Conservation (phyloP, 2,888 invertebrate species). For the Acleris literana region DNA sequence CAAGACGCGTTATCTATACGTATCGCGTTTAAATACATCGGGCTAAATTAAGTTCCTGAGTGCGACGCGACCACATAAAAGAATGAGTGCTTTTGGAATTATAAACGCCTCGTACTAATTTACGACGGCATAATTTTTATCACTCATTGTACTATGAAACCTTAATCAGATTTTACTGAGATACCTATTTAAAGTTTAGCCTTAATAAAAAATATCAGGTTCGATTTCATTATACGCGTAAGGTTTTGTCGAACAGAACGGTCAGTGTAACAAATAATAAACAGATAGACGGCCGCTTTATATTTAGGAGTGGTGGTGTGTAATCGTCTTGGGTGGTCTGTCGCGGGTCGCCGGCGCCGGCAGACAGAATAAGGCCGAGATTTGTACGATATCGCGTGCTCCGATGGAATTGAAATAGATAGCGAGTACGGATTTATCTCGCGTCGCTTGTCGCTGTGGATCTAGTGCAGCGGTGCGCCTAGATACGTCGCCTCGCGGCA, state of each 20-base stretch:
- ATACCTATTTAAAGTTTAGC: conserved; percentile 38
- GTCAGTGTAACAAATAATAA: conserved; percentile 65
- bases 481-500: conserved; percentile 66
- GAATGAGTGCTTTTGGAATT: conserved; percentile 56
- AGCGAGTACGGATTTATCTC: conserved; percentile 66
- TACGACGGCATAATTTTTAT: conserved; percentile 65
- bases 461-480: conserved; percentile 73
- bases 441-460: conserved; percentile 76
- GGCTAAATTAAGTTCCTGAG: conserved; percentile 63
- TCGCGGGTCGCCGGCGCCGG: conserved; percentile 56
- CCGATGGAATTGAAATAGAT: conserved; percentile 78
- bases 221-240: conserved; percentile 65
- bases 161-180: conserved; percentile 58
- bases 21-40: conserved; percentile 60
- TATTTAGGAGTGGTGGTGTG: conserved; percentile 71
- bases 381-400: conserved; percentile 75
- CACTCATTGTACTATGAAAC: conserved; percentile 54
- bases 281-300: conserved; percentile 66
- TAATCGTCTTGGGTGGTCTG: conserved; percentile 75
- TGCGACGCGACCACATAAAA: conserved; percentile 49
- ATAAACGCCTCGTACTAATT: conserved; percentile 55
- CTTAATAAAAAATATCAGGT: conserved; percentile 57
- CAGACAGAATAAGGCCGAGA: conserved; percentile 75
- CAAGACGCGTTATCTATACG: conserved; percentile 44
- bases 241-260: conserved; percentile 45